A percentile compares a stretch with the other conserved stretches of the same genome.
These are phyloP conservation scores for Trachelus iudaicus DNA, from an alignment of 2,888 invertebrate genomes.

Conservation along the genomic window DNA sequence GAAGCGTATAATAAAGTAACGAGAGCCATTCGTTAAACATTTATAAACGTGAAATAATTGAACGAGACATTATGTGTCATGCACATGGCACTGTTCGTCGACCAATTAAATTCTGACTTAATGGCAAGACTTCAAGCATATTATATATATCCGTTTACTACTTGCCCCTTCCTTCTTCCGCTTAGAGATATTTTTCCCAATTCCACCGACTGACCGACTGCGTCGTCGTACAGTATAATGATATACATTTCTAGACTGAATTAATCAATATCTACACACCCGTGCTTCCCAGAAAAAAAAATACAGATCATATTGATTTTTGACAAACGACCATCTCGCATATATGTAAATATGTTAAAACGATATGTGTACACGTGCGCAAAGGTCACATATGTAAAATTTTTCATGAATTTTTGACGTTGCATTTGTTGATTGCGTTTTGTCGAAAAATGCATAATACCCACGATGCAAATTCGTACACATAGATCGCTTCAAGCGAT, in stretches of 20 bases:
- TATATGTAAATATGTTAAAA: not conserved
- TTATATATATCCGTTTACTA: not conserved
- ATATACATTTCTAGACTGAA: not conserved
- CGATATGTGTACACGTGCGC: not conserved
- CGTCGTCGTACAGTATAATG: not conserved
- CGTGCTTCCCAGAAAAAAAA: not conserved
- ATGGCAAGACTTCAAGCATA: not conserved
- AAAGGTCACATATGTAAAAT: not conserved
- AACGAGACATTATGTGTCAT: not conserved
- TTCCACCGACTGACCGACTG: not conserved
- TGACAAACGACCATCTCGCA: not conserved
- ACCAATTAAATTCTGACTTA: not conserved
- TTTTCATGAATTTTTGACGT: not conserved
- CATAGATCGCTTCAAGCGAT: not conserved
- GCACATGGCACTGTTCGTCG: not conserved
- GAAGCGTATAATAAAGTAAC: not conserved
- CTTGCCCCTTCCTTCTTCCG: not conserved
- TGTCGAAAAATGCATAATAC: not conserved
- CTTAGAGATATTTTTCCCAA: not conserved
- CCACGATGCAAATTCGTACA: not conserved
- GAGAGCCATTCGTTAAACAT: not conserved
- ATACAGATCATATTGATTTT: not conserved
- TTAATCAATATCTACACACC: not conserved
- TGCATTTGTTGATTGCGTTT: not conserved
- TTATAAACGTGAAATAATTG: not conserved